Percentiles rank a stretch among this genome's conserved stretches.
Conservation (phyloP, 1,140 invertebrate species). For the Chionoecetes opilio region DNA sequence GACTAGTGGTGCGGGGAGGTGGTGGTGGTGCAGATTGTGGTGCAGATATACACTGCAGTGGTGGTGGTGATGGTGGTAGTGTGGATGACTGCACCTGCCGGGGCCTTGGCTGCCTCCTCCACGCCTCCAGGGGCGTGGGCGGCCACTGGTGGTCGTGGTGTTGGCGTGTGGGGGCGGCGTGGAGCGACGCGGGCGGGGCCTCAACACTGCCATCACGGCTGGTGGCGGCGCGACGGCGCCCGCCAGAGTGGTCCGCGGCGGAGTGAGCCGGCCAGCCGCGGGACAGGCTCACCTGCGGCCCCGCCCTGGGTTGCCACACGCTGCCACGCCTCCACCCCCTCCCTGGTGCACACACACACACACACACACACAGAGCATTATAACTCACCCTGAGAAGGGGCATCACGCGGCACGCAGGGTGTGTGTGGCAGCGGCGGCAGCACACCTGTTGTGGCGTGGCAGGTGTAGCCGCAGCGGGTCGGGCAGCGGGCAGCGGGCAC, state of each 20-base stretch:
- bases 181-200: background rate
- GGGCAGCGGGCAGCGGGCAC: no score
- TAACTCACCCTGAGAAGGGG: background rate
- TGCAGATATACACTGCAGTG: background rate
- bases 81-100: background rate
- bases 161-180: slow-evolving; percentile 11
- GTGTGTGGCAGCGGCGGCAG: background rate
- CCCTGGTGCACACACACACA: background rate
- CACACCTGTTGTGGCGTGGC: background rate
- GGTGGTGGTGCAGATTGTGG: slow-evolving; percentile 15
- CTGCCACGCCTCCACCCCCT: slow-evolving; percentile 5
- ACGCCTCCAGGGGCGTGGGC: background rate
- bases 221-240: background rate
- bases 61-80: background rate
- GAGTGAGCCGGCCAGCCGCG: slow-evolving; percentile 58
- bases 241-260: slow-evolving; percentile 52
- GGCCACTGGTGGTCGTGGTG: background rate
- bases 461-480: background rate
- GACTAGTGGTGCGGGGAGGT: slow-evolving; percentile 1
- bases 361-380: background rate
- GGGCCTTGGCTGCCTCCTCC: background rate
- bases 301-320: slow-evolving; percentile 63
- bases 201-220: background rate
- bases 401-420: background rate
- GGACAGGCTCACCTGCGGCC: slow-evolving; percentile 65